phyloP scores from a whole-genome alignment of 2,888 invertebrate species.

The Stenotaenia linearis region DNA sequence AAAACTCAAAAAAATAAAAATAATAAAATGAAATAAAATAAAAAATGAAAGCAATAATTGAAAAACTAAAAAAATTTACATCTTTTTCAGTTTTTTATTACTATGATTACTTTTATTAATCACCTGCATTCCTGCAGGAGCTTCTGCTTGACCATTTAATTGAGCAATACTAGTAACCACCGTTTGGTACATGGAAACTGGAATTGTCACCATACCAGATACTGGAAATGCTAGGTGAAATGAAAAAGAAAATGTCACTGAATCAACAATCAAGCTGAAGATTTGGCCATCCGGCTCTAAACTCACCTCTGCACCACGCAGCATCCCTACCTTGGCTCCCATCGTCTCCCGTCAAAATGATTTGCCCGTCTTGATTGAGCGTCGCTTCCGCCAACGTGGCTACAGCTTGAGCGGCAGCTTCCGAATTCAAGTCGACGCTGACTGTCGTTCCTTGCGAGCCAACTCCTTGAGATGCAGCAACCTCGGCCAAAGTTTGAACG shows the following conservation, averaged over 20 bases:
- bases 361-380: conserved; percentile 85
- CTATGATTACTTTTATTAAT: conserved; percentile 4
- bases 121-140: conserved; percentile 31
- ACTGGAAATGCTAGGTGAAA: conserved; percentile 51
- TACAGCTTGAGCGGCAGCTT: conserved; percentile 42
- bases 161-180: conserved; percentile 64
- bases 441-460: conserved; percentile 53
- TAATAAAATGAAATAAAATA: background rate
- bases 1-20: background rate
- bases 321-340: conserved; percentile 54
- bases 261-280: too few relatives aligned
- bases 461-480: conserved; percentile 48
- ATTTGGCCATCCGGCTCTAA: too few relatives aligned
- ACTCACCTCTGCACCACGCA: conserved; percentile 27
- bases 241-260: conserved; percentile 40
- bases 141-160: conserved; percentile 35
- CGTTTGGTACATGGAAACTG: conserved; percentile 94
- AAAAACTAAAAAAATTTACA: conserved; percentile 3
- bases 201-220: conserved; percentile 91
- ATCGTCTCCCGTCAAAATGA: conserved; percentile 90
- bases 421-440: conserved; percentile 71
- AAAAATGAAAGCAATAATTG: background rate
- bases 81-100: background rate
- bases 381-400: conserved; percentile 81
- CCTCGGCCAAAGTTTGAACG: conserved; percentile 55